Evolutionary conservation across 2,888 invertebrate genomes (phyloP).

Genomic region (Pomacea canaliculata): DNA sequence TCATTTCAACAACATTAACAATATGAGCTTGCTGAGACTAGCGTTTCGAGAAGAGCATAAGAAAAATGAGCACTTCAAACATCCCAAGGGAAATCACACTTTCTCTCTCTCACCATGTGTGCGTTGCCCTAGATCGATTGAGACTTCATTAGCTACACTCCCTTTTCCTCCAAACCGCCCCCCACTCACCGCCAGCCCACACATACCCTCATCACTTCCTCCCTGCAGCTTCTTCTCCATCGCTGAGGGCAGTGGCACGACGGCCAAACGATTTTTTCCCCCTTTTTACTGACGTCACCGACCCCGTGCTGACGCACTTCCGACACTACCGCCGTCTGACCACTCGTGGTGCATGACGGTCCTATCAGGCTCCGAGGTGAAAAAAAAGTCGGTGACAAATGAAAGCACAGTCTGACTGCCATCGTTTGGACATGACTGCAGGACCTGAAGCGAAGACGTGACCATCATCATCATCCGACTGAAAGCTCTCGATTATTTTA

Average conservation of each 20-base stretch:
- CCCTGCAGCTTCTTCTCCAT: neutral
- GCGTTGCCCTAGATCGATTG: neutral
- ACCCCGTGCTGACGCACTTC: slow-evolving; percentile 20
- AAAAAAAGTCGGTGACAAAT: neutral
- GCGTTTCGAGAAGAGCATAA: too few relatives aligned
- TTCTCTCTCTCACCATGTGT: neutral
- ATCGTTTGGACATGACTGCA: too few relatives aligned
- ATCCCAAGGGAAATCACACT: neutral
- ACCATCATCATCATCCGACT: too few relatives aligned
- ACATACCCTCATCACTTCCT: neutral
- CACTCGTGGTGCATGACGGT: neutral
- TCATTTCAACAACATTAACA: too few relatives aligned
- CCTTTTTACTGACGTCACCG: slow-evolving; percentile 8
- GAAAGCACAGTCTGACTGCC: neutral
- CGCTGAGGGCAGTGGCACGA: neutral
- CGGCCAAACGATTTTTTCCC: neutral
- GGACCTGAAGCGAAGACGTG: too few relatives aligned
- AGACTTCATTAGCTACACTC: neutral
- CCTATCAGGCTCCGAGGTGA: neutral
- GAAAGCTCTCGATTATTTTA: too few relatives aligned
- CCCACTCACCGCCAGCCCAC: neutral
- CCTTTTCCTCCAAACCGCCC: neutral
- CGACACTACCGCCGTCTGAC: neutral
- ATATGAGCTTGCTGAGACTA: too few relatives aligned
- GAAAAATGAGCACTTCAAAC: too few relatives aligned